Conservation (phyloP, 1,140 invertebrate species). For the Cheumatopsyche charites region DNA sequence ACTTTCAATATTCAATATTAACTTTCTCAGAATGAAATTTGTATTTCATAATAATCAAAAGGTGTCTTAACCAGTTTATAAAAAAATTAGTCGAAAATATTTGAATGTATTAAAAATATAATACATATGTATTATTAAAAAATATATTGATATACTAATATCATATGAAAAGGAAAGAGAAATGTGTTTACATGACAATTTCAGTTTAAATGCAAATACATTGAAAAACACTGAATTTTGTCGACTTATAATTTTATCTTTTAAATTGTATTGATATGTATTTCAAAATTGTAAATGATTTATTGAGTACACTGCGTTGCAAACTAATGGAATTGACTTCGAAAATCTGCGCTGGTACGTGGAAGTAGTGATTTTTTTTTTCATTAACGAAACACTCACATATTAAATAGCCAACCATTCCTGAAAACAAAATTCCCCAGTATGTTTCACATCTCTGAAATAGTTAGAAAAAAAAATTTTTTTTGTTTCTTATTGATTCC, state of each 20-base stretch:
- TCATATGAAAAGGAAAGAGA: too few relatives aligned
- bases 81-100: not conserved
- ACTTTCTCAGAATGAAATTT: not conserved
- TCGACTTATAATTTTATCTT: not conserved
- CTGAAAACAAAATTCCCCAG: not conserved
- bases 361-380: conserved; percentile 34
- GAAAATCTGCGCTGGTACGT: conserved; percentile 29
- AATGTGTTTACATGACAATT: too few relatives aligned
- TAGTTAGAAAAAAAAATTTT: not conserved
- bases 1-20: conserved; percentile 1
- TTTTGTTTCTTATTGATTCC: not conserved
- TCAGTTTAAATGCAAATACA: too few relatives aligned
- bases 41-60: conserved; percentile 2
- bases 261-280: conserved; percentile 5
- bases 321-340: conserved; percentile 43
- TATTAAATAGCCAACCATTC: not conserved
- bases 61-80: not conserved
- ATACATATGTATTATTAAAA: not conserved
- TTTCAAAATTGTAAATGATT: conserved; percentile 25
- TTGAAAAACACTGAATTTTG: not conserved
- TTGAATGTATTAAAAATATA: not conserved
- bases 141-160: not conserved
- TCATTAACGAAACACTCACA: not conserved
- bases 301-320: conserved; percentile 42
- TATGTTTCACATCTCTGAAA: not conserved